A percentile compares a stretch with the other conserved stretches of the same genome.
phyloP scores from a whole-genome alignment of 2,888 invertebrate species.

The Melinaea marsaeus region DNA sequence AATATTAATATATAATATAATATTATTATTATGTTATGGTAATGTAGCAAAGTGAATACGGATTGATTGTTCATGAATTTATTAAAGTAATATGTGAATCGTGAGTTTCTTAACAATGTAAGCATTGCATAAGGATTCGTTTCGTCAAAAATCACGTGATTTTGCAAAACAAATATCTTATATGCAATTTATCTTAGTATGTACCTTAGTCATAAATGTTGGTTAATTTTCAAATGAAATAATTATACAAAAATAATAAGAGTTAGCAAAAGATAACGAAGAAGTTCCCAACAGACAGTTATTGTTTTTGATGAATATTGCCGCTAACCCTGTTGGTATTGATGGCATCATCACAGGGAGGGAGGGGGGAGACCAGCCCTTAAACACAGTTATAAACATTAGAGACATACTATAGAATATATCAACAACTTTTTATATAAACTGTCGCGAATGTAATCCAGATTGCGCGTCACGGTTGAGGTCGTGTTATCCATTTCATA shows the following conservation, averaged over 20 bases:
- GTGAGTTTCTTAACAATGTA: neutral
- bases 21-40: too few species aligned
- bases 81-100: neutral
- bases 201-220: neutral
- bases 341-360: too few species aligned
- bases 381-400: too few species aligned
- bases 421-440: constrained; percentile 6
- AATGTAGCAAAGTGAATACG: too few species aligned
- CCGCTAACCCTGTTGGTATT: too few species aligned
- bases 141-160: neutral
- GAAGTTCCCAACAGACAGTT: too few species aligned
- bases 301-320: too few species aligned
- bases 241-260: neutral
- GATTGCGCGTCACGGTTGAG: constrained; percentile 27
- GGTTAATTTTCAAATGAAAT: neutral
- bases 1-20: too few species aligned
- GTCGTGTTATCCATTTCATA: constrained; percentile 14
- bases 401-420: too few species aligned
- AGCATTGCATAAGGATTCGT: neutral
- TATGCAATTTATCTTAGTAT: neutral
- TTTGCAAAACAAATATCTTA: neutral
- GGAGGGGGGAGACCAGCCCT: too few species aligned
- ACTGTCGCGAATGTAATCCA: constrained; percentile 1
- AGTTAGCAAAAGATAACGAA: neutral
- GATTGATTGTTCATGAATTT: neutral